Evolutionary conservation across 2,797 vertebrate genomes (phyloP), one percentile per base, ranked within the genome.

Genomic region (Silurus lanzhouensis): DNA sequence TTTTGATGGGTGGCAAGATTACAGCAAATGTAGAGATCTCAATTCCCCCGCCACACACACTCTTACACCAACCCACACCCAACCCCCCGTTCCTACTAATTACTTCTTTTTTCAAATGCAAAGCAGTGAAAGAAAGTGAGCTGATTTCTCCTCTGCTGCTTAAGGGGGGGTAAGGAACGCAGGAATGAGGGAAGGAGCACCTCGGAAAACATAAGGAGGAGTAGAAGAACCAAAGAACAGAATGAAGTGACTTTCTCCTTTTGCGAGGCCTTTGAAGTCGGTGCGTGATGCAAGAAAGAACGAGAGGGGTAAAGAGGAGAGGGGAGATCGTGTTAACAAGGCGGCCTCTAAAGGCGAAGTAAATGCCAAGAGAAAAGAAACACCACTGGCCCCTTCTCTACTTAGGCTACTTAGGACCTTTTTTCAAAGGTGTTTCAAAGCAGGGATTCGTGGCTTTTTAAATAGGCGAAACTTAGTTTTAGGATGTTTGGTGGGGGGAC

Each of bases 51-150:
- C 76, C 84, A 92, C 74, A 66, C 85, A 92, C 82, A 17, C 84
- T 48, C 61, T 9, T 52, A 25, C 78, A 80, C 84, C 72, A 77
- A 68, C 83, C 27, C 57, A 27, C 72, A 81, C 88, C 85, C 85
- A 87, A 80, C 80, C 60, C 90, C 91, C 91, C 92, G 90, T 91
- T 83, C 92, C 90, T 91, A 93, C 93, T 95, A 95, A 95, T 96
- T 94, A 93, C 92, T 92, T 89, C 89, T 91, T 95, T 95, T 95
- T 95, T 95, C 92, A 95, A 93, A 96, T 95, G 95, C 94, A 95
- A 95, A 95, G 93, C 91, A 93, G 92, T 83, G 70, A 83, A 86
- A 90, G 94, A 95, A 96, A 95, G 93, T 95, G 95, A 96, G 95
- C 95, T 94, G 94, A 95, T 95, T 95, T 93, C 91, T 94, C 91